Conservation (phyloP, 2,797 vertebrate genomes). For the Pelodytes ibericus region DNA sequence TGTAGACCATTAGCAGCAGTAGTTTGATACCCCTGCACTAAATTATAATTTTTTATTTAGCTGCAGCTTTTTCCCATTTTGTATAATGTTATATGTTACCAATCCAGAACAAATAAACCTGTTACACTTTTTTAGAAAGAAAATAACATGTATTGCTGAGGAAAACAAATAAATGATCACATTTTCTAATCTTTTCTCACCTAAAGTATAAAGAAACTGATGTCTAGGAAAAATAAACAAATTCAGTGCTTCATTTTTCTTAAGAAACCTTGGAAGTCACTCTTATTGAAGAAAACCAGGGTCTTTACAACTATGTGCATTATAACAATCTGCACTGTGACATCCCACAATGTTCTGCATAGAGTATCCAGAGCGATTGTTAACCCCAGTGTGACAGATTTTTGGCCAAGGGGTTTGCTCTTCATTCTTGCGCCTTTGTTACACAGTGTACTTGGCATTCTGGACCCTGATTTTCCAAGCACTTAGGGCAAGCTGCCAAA, state of each 20-base stretch:
- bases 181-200: too few species aligned
- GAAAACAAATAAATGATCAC: too few species aligned
- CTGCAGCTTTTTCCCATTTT: too few species aligned
- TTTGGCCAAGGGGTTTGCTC: constrained; percentile 62
- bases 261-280: background rate
- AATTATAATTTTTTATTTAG: too few species aligned
- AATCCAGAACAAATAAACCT: background rate
- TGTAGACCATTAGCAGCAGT: too few species aligned
- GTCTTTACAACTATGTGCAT: background rate
- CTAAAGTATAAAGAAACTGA: too few species aligned
- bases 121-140: too few species aligned
- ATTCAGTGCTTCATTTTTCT: too few species aligned
- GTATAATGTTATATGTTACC: background rate
- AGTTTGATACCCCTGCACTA: too few species aligned
- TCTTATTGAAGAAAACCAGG: background rate
- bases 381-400: constrained; percentile 61
- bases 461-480: constrained; percentile 61
- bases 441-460: constrained; percentile 63
- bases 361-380: constrained; percentile 58
- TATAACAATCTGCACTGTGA: background rate
- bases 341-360: constrained; percentile 29
- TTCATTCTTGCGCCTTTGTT: constrained; percentile 61
- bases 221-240: too few species aligned
- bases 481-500: constrained; percentile 59
- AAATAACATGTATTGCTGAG: too few species aligned